These are phyloP conservation scores for Amiota communis DNA, from an alignment of 2,888 invertebrate species.

Conservation along the genomic window DNA sequence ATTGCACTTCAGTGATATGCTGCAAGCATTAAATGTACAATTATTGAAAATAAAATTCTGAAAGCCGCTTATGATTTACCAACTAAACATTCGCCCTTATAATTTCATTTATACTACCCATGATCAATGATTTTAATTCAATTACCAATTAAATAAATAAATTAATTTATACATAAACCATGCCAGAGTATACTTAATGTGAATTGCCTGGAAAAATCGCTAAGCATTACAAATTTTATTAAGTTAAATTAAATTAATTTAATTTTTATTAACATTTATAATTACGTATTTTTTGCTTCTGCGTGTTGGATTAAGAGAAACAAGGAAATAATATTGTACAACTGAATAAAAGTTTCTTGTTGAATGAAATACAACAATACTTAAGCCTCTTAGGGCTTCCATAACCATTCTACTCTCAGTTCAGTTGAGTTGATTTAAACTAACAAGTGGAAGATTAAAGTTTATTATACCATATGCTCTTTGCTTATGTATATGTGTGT, in stretches of 20 bases:
- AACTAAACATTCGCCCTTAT: not conserved
- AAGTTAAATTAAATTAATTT: not conserved
- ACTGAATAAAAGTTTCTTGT: no score
- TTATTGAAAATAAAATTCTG: no score
- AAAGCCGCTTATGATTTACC: no score
- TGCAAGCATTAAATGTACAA: no score
- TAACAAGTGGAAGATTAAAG: conserved; percentile 63
- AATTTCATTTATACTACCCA: not conserved
- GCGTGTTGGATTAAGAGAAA: no score
- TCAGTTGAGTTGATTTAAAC: conserved; percentile 49
- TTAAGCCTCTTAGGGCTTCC: conserved; percentile 54
- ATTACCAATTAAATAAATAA: conserved; percentile 13
- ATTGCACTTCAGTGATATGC: no score
- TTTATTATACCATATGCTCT: conserved; percentile 43
- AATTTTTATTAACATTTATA: no score
- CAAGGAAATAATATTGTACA: no score
- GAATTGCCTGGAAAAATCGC: not conserved
- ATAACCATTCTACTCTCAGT: conserved; percentile 8
- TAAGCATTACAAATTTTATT: not conserved
- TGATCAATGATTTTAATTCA: not conserved
- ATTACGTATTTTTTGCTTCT: no score
- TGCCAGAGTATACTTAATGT: not conserved
- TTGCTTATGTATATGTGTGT: conserved; percentile 29
- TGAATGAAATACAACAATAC: not conserved
- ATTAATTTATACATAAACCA: not conserved